A percentile compares a stretch with the other conserved stretches of the same genome.
Conservation (phyloP, 2,797 vertebrate genomes). For the Thalassophryne amazonica region DNA sequence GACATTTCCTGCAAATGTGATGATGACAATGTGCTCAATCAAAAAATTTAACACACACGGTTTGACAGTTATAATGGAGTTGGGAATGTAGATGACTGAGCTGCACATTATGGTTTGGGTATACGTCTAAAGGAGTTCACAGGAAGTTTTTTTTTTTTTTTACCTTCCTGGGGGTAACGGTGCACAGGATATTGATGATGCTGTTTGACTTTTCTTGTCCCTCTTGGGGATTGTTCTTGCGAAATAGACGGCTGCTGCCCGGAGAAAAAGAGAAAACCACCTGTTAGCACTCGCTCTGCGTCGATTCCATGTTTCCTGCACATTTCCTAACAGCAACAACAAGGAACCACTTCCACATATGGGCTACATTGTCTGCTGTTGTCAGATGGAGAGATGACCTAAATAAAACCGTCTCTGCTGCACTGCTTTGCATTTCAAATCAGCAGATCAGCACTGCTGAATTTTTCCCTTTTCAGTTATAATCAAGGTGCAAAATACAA, state of each 20-base stretch:
- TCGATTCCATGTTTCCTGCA: slow-evolving; percentile 1
- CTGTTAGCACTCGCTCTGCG: slow-evolving; percentile 16
- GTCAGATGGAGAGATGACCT: slow-evolving; percentile 1
- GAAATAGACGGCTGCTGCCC: slow-evolving; percentile 80
- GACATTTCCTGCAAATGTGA: slow-evolving; percentile 77
- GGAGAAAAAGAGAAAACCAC: slow-evolving; percentile 7
- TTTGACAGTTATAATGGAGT: not conserved
- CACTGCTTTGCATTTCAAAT: slow-evolving; percentile 14
- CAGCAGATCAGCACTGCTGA: not conserved
- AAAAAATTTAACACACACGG: not conserved
- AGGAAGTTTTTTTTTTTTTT: too few relatives aligned
- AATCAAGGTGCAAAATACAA: not conserved
- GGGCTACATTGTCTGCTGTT: slow-evolving; percentile 2
- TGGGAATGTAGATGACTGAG: not conserved
- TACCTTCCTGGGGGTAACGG: slow-evolving; percentile 81
- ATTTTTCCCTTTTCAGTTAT: not conserved
- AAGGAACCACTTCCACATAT: slow-evolving; percentile 21
- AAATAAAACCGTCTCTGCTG: not conserved
- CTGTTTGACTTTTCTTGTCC: slow-evolving; percentile 85
- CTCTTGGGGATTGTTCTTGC: slow-evolving; percentile 80
- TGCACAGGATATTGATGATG: slow-evolving; percentile 84
- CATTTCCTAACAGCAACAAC: slow-evolving; percentile 10
- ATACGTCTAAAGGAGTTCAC: not conserved
- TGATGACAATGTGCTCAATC: slow-evolving; percentile 6
- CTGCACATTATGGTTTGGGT: not conserved